Percentiles rank a stretch among this genome's conserved stretches.
phyloP scores from a whole-genome alignment of 2,888 invertebrate genomes.

The Eristalinus aeneus region DNA sequence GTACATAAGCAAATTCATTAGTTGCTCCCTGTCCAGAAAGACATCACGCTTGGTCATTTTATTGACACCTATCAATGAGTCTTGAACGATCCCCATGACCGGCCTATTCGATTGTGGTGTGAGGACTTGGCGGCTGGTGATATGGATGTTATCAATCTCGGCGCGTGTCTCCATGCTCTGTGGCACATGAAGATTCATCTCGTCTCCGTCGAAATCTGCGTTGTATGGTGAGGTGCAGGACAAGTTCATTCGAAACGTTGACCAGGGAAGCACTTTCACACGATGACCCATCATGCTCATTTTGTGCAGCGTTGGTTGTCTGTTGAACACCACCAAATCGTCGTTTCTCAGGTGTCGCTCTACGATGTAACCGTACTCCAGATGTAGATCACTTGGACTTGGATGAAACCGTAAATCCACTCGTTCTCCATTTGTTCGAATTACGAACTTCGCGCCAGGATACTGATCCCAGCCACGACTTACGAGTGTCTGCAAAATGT shows the following conservation, averaged over 20 bases:
- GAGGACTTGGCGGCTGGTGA: constrained; percentile 85
- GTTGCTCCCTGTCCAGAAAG: constrained; percentile 96
- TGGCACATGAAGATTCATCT: constrained; percentile 86
- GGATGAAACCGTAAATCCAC: constrained; percentile 86
- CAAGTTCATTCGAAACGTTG: constrained; percentile 86
- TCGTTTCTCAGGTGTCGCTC: constrained; percentile 86
- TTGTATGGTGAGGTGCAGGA: constrained; percentile 86
- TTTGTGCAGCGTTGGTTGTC: constrained; percentile 87
- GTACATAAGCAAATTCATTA: constrained; percentile 98
- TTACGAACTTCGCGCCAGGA: constrained; percentile 86
- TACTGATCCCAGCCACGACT: constrained; percentile 84
- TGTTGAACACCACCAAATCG: constrained; percentile 85
- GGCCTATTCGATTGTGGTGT: constrained; percentile 86
- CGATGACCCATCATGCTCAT: constrained; percentile 88
- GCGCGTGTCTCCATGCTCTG: constrained; percentile 85
- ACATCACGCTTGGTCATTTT: constrained; percentile 98
- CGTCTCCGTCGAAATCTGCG: constrained; percentile 87
- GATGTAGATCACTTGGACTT: constrained; percentile 83
- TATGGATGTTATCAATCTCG: constrained; percentile 83
- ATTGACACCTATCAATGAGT: constrained; percentile 95
- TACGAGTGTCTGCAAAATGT: constrained; percentile 83
- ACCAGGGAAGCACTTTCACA: constrained; percentile 85
- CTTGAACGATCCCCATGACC: constrained; percentile 99
- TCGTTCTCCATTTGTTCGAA: constrained; percentile 85
- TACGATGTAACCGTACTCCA: constrained; percentile 82